Base-by-base conservation (phyloP, 2,797 vertebrate species). In the Clamator glandarius region DNA sequence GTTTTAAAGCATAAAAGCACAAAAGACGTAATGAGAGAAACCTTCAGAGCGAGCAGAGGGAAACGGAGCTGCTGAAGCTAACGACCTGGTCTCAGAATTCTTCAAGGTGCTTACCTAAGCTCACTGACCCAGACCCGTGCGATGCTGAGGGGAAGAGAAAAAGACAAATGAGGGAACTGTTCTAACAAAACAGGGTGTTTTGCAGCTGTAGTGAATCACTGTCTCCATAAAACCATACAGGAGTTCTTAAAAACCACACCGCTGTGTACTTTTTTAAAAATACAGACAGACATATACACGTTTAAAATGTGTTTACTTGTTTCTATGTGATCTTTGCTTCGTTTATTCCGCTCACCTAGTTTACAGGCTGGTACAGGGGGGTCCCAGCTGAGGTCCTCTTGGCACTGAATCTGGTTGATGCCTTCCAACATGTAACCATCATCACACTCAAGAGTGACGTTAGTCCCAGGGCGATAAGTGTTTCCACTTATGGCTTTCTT, bases 301-400 rank as follows among this genome's bases (percentile, higher is more conserved):
- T 86, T 84, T 28, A 4, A 69, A 81, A 44, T 15, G 9, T 26
- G 7, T 50, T 33, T 62, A 5, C 5, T 2, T 15, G 15, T n/a
- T 62, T 72, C 17, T 29, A 3, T 41, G 39, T 52, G 52, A 4
- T 11, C 72, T 58, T 42, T 36, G 18, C 61, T 76, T 26, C 2
- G 0, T 74, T 85, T 29, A 2, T 41, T 51, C 39, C 28, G 84
- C 97, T 94, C 74, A 98, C 97, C 83, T 20, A 95, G 86, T 93
- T 86, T 97, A 66, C 98, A 98, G 48, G 92, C 86, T 7, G 97
- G 97, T 51, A 98, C 87, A 4, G 98, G 97, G 44, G 97, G 97
- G 90, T 97, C 93, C 98, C 97, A 98, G 59, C 80, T 91, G 12
- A 94, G 94, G 77, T 97, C 95, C 9, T 95, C 96, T 25, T 96